These are phyloP conservation scores for Protosalanx chinensis DNA, from an alignment of 2,797 vertebrate species.

Conservation along the genomic window DNA sequence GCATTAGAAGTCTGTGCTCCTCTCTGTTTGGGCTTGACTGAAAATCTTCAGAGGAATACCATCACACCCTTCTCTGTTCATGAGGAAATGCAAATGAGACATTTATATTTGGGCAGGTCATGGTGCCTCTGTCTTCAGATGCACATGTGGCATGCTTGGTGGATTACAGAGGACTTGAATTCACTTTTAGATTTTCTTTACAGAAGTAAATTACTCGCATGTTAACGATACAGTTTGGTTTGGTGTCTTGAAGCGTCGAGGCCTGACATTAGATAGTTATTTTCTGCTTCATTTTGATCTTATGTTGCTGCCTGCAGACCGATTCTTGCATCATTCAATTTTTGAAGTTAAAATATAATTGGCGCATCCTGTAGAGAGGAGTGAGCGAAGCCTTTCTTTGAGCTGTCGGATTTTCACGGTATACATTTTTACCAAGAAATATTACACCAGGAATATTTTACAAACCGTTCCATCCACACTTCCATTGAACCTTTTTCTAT, in stretches of 20 bases:
- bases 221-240: conserved; percentile 1
- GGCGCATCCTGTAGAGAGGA: neutral
- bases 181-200: too few species aligned
- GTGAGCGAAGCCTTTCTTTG: neutral
- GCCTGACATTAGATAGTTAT: conserved; percentile 18
- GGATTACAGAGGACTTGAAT: neutral
- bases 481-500: too few species aligned
- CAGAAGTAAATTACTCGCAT: neutral
- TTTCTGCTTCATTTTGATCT: conserved; percentile 22
- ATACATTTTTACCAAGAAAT: too few species aligned
- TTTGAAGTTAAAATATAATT: conserved; percentile 1
- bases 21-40: neutral
- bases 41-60: conserved; percentile 8
- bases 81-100: conserved; percentile 20
- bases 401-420: neutral
- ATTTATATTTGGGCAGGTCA: conserved; percentile 13
- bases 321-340: neutral
- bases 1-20: conserved; percentile 15
- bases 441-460: too few species aligned
- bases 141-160: neutral
- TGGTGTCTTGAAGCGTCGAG: conserved; percentile 21
- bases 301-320: conserved; percentile 23
- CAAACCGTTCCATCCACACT: too few species aligned
- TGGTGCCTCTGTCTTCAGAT: conserved; percentile 17
- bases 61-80: conserved; percentile 15